Evolutionary conservation across 2,797 vertebrate species (phyloP).

Genomic region (Ceryle rudis): DNA sequence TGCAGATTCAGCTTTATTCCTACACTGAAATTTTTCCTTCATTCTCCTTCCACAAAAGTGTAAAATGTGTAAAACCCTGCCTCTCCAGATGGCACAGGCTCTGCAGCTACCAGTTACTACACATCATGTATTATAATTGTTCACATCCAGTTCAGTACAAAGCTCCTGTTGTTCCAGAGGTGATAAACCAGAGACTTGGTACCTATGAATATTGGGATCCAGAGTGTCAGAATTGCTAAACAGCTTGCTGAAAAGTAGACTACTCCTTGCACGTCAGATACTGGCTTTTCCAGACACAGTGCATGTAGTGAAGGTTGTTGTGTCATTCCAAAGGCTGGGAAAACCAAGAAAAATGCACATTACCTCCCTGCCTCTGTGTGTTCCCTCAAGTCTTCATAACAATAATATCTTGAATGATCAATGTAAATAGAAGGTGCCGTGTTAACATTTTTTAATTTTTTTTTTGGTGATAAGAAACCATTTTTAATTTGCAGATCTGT

Average conservation of each 20-base stretch:
- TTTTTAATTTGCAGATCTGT: not conserved
- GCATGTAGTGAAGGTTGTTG: not conserved
- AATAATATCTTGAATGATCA: not conserved
- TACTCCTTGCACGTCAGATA: not conserved
- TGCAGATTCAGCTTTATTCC: conserved; percentile 18
- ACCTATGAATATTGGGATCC: not conserved
- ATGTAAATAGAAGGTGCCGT: not conserved
- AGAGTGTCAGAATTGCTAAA: not conserved
- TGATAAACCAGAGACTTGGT: not conserved
- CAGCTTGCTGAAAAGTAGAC: not conserved
- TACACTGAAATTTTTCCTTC: not conserved
- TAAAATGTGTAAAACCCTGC: not conserved
- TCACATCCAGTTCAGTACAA: not conserved
- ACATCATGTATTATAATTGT: not conserved
- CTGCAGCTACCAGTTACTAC: not conserved
- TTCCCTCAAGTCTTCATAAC: not conserved
- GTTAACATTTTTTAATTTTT: not conserved
- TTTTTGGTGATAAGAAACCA: not conserved
- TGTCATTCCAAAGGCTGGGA: not conserved
- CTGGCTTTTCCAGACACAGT: not conserved
- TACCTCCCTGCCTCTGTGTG: not conserved
- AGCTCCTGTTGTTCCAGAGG: not conserved
- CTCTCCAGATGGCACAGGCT: not conserved
- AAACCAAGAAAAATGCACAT: not conserved
- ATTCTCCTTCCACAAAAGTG: not conserved